A percentile compares a stretch with the other conserved stretches of the same genome.
These are phyloP conservation scores for Eutrigla gurnardus DNA, from an alignment of 2,797 vertebrate species.

Conservation along the genomic window DNA sequence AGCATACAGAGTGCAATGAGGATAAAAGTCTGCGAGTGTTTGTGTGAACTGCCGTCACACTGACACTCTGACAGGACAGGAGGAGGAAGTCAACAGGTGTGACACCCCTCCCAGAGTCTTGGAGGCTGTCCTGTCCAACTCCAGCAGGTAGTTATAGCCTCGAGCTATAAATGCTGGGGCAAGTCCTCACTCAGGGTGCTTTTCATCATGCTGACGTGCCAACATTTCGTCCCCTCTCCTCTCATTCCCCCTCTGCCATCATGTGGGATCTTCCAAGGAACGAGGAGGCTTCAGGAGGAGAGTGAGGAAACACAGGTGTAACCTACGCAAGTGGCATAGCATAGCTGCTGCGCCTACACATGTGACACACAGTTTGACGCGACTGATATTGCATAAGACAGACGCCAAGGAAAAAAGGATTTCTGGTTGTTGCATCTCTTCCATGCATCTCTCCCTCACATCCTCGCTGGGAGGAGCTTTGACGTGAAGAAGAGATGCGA, in stretches of 20 bases:
- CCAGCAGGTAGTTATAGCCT: neutral
- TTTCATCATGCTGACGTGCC: too few relatives aligned
- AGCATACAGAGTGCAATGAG: constrained; percentile 17
- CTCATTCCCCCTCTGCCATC: neutral
- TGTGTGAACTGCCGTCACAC: constrained; percentile 15
- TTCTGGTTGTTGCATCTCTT: too few relatives aligned
- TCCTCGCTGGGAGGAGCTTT: too few relatives aligned
- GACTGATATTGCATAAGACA: too few relatives aligned
- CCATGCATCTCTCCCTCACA: too few relatives aligned
- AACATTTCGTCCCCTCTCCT: neutral
- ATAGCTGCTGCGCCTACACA: neutral
- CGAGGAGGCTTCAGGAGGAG: neutral
- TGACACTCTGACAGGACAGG: constrained; percentile 43
- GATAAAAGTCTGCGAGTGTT: constrained; percentile 6
- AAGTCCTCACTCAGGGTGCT: neutral
- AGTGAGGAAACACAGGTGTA: neutral
- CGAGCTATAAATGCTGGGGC: neutral
- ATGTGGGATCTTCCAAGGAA: neutral
- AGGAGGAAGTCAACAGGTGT: constrained; percentile 16
- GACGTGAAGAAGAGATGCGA: too few relatives aligned
- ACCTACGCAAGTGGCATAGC: neutral
- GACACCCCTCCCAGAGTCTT: neutral
- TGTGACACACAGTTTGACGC: too few relatives aligned
- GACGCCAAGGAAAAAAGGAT: too few relatives aligned
- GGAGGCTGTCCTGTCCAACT: neutral